Conservation (phyloP, 1,140 invertebrate species). For the Heliconius nattereri region DNA sequence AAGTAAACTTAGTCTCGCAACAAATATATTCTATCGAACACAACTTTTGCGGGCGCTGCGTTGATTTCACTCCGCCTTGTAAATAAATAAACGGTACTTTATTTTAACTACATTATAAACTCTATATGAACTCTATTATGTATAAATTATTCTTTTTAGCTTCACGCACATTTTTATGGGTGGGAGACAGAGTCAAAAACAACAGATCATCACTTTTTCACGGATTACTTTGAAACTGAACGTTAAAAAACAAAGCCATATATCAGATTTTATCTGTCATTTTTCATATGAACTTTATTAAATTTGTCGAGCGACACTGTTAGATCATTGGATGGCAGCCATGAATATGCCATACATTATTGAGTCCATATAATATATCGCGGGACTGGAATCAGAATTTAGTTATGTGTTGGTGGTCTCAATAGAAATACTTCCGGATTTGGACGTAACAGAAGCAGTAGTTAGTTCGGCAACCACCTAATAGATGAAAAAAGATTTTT, state of each 20-base stretch:
- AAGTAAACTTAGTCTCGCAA: conserved; percentile 60
- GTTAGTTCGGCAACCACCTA: too few relatives aligned
- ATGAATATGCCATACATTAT: conserved; percentile 18
- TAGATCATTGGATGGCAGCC: conserved; percentile 32
- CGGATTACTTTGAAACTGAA: not conserved
- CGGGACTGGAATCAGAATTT: not conserved
- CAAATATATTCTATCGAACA: conserved; percentile 69
- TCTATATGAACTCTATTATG: too few relatives aligned
- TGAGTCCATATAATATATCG: too few relatives aligned
- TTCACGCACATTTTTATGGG: too few relatives aligned
- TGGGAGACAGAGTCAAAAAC: not conserved
- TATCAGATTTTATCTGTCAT: conserved; percentile 16
- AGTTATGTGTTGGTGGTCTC: not conserved
- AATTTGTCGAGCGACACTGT: conserved; percentile 39
- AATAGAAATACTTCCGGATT: too few relatives aligned
- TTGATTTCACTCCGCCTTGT: conserved; percentile 62
- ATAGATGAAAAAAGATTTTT: too few relatives aligned
- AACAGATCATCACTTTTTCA: not conserved
- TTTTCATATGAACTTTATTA: conserved; percentile 32
- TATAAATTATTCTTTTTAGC: too few relatives aligned
- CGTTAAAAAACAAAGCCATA: conserved; percentile 12
- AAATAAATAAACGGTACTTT: conserved; percentile 61
- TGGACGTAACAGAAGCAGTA: too few relatives aligned
- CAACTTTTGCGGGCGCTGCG: conserved; percentile 56
- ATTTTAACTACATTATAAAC: conserved; percentile 37